Conservation (phyloP, 2,113 vertebrate genomes). For the Sula dactylatra region DNA sequence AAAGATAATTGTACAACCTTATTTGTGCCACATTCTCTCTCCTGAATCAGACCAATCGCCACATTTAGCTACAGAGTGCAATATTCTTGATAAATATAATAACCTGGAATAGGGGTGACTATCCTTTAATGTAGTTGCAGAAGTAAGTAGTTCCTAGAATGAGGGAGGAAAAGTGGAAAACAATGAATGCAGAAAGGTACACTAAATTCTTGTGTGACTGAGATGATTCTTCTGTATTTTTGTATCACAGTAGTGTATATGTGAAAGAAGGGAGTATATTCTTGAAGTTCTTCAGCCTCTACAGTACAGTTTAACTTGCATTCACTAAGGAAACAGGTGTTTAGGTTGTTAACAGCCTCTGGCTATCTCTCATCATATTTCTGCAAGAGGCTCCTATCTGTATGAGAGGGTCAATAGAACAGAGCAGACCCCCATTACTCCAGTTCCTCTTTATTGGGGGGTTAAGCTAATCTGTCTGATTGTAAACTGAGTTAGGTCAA, state of each 20-base stretch:
- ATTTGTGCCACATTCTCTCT: background rate
- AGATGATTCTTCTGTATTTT: background rate
- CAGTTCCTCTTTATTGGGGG: background rate
- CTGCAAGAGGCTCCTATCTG: background rate
- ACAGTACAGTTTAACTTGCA: background rate
- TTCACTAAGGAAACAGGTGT: background rate
- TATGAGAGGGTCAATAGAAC: background rate
- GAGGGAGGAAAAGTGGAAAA: background rate
- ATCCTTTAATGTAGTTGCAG: background rate
- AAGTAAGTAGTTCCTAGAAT: background rate
- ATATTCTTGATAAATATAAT: background rate
- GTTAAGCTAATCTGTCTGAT: background rate
- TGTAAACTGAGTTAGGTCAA: background rate
- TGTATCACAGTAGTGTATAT: background rate
- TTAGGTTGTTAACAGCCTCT: background rate
- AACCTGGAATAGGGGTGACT: background rate
- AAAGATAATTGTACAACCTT: background rate
- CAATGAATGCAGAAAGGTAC: background rate
- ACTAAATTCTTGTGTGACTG: background rate
- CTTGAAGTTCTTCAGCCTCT: background rate
- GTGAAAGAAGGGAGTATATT: background rate
- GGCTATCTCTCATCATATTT: background rate
- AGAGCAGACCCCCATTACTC: background rate
- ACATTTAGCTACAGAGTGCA: background rate
- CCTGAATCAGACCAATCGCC: background rate